phyloP scores from a whole-genome alignment of 1,140 invertebrate genomes.

The Archegozetes longisetosus region DNA sequence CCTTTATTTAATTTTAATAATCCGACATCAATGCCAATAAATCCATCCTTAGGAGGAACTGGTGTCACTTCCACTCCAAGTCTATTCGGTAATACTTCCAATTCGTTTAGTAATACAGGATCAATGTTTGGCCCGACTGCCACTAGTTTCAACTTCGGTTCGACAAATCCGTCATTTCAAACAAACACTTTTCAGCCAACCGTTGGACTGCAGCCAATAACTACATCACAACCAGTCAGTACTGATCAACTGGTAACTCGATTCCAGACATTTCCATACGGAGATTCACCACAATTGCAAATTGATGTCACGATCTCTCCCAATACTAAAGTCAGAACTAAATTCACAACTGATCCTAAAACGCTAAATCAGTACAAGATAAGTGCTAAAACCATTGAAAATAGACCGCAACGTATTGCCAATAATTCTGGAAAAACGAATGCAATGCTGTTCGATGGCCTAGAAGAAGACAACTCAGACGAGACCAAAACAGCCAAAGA shows the following conservation, averaged over 20 bases:
- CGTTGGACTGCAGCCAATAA: neutral
- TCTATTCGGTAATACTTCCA: neutral
- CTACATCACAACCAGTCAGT: neutral
- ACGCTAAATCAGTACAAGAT: slow-evolving; percentile 17
- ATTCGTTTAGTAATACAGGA: neutral
- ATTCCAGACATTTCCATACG: slow-evolving; percentile 18
- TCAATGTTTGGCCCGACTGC: slow-evolving; percentile 6
- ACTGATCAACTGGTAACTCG: slow-evolving; percentile 8
- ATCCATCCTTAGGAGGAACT: neutral
- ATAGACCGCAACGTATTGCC: neutral
- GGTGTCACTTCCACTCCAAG: neutral
- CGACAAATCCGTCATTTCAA: neutral
- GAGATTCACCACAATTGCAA: slow-evolving; percentile 9
- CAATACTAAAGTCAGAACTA: neutral
- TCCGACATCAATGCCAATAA: neutral
- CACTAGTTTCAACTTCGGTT: neutral
- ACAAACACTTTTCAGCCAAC: neutral
- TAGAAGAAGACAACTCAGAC: slow-evolving; percentile 33
- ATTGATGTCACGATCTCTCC: neutral
- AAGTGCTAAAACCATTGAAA: slow-evolving; percentile 3
- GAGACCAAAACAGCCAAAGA: slow-evolving; percentile 29
- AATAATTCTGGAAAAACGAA: neutral
- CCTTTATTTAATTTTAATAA: neutral
- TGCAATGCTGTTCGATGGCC: slow-evolving; percentile 36
- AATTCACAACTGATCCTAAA: slow-evolving; percentile 19